A percentile compares a stretch with the other conserved stretches of the same genome.
These are phyloP conservation scores for Leptinotarsa lineolata DNA, from an alignment of 1,140 invertebrate species.

Conservation along the genomic window DNA sequence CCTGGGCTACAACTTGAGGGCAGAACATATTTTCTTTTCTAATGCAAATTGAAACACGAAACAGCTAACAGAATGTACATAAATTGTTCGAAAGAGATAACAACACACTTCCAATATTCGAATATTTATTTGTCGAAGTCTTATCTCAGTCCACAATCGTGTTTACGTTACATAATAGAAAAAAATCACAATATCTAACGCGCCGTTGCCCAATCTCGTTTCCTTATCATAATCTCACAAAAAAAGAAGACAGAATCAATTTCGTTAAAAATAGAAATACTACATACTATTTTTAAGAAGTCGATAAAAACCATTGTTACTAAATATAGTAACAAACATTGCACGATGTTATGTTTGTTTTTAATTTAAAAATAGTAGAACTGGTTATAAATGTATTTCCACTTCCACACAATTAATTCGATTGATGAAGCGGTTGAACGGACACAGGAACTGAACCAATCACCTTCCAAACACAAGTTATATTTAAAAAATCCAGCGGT, in stretches of 20 bases:
- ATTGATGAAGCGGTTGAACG: neutral
- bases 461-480: neutral
- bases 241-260: slow-evolving; percentile 34
- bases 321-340: slow-evolving; percentile 52
- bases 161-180: slow-evolving; percentile 7
- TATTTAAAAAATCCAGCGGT: neutral
- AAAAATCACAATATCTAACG: neutral
- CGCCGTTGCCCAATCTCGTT: slow-evolving; percentile 11
- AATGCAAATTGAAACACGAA: too few species aligned
- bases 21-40: too few species aligned
- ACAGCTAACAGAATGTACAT: too few species aligned
- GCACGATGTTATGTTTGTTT: slow-evolving; percentile 45
- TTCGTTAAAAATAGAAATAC: slow-evolving; percentile 38
- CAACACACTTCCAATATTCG: neutral
- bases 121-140: neutral
- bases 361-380: slow-evolving; percentile 43
- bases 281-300: slow-evolving; percentile 51
- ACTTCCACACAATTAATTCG: slow-evolving; percentile 1
- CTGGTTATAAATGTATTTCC: slow-evolving; percentile 26
- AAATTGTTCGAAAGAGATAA: too few species aligned
- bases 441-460: neutral
- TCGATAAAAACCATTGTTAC: slow-evolving; percentile 49
- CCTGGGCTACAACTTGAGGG: too few species aligned
- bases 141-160: neutral
- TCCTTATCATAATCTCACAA: slow-evolving; percentile 28